Base-by-base conservation (phyloP, 2,113 vertebrate genomes). In the Phaetusa simplex region DNA sequence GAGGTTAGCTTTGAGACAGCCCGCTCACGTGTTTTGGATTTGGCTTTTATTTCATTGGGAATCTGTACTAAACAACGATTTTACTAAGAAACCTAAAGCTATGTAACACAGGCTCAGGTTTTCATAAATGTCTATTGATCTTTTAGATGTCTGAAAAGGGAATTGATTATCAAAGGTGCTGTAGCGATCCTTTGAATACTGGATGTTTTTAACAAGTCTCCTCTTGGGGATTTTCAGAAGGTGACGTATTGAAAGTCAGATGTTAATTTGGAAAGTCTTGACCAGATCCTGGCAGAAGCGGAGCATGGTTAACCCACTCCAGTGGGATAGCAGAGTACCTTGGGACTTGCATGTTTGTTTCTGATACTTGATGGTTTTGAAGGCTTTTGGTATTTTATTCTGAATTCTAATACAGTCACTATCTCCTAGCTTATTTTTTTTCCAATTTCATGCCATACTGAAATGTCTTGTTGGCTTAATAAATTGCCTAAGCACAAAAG, bases 381-480 rank as follows among this genome's bases (percentile, higher is more conserved):
- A 82, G 49, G 49, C 45, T 69, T 84, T 69, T 11, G 30, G 9
- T 86, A 36, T 42, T 84, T 84, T 53, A 47, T 56, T 58, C 70
- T 52, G 38, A 40, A 58, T 85, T 86, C 85, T 55, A 43, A 15
- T 8, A 3, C 34, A 64, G 26, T 53, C 55, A 14, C 36, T 61
- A 29, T 82, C 66, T 74, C 56, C 50, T 34, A 90, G 65, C 66
- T 56, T 36, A 1, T 17, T 74, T 70, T 73, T 85, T 42, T 83
- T 67, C 34, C 45, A 77, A 32, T 87, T 49, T 30, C 18, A 14
- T 47, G n/a, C 58, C 55, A 29, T 8, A 8, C 74, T 50, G 76
- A n/a, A 86, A 81, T 47, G 49, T 80, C 93, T 91, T 36, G 43
- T 87, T 91, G 73, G 58, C 69, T 93, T 95, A 94, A 87, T 94